Evolutionary conservation across 2,888 invertebrate species (phyloP), one percentile per base, ranked within the genome.

Genomic region (Orchestes rusci): DNA sequence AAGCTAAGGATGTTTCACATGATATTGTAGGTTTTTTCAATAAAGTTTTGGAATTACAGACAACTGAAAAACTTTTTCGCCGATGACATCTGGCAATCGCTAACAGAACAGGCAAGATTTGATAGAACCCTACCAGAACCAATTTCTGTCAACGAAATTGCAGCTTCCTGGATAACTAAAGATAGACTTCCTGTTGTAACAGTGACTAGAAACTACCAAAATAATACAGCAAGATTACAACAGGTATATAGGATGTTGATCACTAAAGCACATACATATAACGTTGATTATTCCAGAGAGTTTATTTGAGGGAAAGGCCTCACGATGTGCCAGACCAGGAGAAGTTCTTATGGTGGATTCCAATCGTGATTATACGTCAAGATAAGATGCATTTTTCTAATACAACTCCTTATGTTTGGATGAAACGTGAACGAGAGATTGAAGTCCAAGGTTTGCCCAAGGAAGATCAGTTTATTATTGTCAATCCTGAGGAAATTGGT

Each of bases 401-500:
- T 45, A 72, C 73, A 1, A 73, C 69, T 1, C 79, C 82, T 0
- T 59, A 64, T 2, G 63, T 68, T 0, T 87, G 86, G 85, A 76
- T 85, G 72, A 73, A 72, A 50, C 75, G 74, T 39, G 69, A 69
- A 33, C 72, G 71, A 27, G 72, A 79, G 41, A 59, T 79, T 1
- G 71, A 64, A 5, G 56, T 84, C 1, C 59, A 59, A 1, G 68
- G 76, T 43, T 66, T 81, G 56, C 78, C 82, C 0, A 64, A 59
- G 0, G 67, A 71, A 16, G 70, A 82, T 36, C 65, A 77, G 38
- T 88, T 87, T 59, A 74, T 89, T 36, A 82, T 90, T 42, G 73
- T 88, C 1, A 90, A 89, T 67, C 83, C 86, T 3, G 87, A 88
- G 59, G 88, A 89, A 70, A 87, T 87, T 50, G 87, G 84, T 82